phyloP scores from a whole-genome alignment of 2,888 invertebrate species.

The Phania funesta region DNA sequence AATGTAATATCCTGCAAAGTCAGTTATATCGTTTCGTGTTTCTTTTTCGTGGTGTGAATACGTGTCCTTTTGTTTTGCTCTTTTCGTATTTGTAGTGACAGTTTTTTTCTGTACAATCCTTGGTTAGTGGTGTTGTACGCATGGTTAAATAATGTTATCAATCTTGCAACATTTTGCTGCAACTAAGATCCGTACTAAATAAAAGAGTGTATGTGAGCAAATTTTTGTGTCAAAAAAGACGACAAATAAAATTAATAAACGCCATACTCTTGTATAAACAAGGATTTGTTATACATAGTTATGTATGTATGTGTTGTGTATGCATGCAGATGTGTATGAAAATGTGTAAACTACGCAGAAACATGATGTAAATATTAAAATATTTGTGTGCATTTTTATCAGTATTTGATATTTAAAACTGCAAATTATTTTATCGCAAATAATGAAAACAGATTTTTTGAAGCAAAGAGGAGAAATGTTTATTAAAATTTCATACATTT shows the following conservation, averaged over 20 bases:
- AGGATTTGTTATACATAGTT: background rate
- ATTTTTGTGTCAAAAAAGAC: background rate
- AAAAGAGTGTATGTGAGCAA: background rate
- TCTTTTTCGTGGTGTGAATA: background rate
- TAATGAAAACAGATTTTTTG: background rate
- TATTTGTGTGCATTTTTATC: background rate
- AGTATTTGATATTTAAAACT: background rate
- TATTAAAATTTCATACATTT: background rate
- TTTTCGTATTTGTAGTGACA: slow-evolving; percentile 1
- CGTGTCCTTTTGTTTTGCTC: background rate
- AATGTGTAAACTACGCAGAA: background rate
- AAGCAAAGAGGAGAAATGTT: background rate
- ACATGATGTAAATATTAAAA: slow-evolving; percentile 7
- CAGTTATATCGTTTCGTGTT: background rate
- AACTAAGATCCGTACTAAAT: background rate
- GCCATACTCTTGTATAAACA: background rate
- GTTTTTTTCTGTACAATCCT: background rate
- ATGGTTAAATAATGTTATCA: slow-evolving; percentile 36
- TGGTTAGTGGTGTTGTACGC: background rate
- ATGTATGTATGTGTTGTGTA: background rate
- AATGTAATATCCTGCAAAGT: slow-evolving; percentile 56
- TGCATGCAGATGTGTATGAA: background rate
- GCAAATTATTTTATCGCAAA: background rate
- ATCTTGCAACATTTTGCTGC: slow-evolving; percentile 14
- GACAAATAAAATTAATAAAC: slow-evolving; percentile 14